phyloP scores from a whole-genome alignment of 2,113 vertebrate genomes.

The Verasper variegatus region DNA sequence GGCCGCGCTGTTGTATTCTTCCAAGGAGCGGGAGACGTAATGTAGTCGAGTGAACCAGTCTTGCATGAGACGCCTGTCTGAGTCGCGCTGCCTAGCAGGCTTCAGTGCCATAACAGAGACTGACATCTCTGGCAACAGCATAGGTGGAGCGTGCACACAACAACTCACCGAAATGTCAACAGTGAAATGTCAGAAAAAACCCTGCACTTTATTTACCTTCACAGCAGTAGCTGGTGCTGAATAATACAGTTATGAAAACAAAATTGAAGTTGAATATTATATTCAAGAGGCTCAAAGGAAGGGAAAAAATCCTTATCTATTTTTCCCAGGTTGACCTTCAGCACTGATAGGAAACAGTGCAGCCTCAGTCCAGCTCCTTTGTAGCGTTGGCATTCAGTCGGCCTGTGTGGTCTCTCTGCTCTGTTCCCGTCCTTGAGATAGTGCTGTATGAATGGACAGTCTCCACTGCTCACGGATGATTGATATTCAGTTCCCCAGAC shows the following conservation, averaged over 20 bases:
- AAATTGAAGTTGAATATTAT: slow-evolving; percentile 58
- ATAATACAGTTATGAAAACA: slow-evolving; percentile 38
- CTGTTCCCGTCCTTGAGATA: slow-evolving; percentile 69
- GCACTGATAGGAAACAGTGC: slow-evolving; percentile 55
- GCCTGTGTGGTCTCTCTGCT: slow-evolving; percentile 60
- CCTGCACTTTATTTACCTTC: slow-evolving; percentile 32
- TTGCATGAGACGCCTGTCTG: slow-evolving; percentile 59
- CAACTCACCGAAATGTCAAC: slow-evolving; percentile 59
- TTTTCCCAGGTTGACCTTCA: slow-evolving; percentile 69
- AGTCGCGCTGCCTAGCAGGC: slow-evolving; percentile 17
- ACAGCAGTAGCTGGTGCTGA: not conserved
- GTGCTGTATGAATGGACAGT: slow-evolving; percentile 66
- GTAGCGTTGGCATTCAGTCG: slow-evolving; percentile 58
- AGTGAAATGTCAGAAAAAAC: slow-evolving; percentile 1
- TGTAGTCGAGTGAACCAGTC: slow-evolving; percentile 43
- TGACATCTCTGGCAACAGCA: slow-evolving; percentile 56
- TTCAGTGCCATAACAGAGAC: slow-evolving; percentile 50
- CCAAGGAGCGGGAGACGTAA: slow-evolving; percentile 22
- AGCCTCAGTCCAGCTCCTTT: slow-evolving; percentile 66
- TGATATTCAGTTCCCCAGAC: slow-evolving; percentile 81
- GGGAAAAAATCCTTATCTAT: slow-evolving; percentile 36
- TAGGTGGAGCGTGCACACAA: slow-evolving; percentile 42
- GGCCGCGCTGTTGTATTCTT: slow-evolving; percentile 14
- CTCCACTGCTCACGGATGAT: slow-evolving; percentile 71
- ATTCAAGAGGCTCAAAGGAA: slow-evolving; percentile 51